Evolutionary conservation across 2,888 invertebrate species (phyloP).

Genomic region (Drosophila anomalata): DNA sequence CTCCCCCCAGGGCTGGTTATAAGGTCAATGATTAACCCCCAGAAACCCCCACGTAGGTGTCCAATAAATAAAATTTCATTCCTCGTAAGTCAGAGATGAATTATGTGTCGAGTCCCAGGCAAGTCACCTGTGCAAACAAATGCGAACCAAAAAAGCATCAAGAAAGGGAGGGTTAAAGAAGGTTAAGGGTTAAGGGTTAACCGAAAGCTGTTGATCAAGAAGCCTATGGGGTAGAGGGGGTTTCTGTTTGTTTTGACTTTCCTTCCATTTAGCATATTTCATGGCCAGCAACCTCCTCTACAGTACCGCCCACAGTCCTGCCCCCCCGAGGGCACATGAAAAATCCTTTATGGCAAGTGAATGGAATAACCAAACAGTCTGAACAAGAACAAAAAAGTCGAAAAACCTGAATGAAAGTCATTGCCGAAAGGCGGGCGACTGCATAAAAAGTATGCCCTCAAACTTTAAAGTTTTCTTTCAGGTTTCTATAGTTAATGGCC

Average conservation of each 20-base stretch:
- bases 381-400: slow-evolving; percentile 14
- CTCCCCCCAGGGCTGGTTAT: neutral
- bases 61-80: slow-evolving; percentile 15
- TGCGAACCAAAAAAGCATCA: neutral
- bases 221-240: neutral
- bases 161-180: neutral
- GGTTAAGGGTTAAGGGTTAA: slow-evolving; percentile 10
- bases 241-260: slow-evolving; percentile 13
- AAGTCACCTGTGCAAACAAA: slow-evolving; percentile 12
- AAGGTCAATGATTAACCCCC: neutral
- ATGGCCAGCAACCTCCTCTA: slow-evolving; percentile 20
- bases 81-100: slow-evolving; percentile 25
- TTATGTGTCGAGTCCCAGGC: slow-evolving; percentile 29
- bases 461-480: neutral
- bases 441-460: slow-evolving; percentile 1
- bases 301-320: neutral
- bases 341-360: slow-evolving; percentile 31
- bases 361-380: slow-evolving; percentile 30
- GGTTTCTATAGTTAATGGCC: slow-evolving; percentile 25
- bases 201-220: slow-evolving; percentile 26
- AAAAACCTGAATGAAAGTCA: slow-evolving; percentile 15
- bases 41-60: slow-evolving; percentile 13
- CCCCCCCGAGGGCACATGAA: slow-evolving; percentile 5
- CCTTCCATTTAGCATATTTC: slow-evolving; percentile 47
- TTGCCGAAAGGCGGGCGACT: neutral